phyloP scores from a whole-genome alignment of 2,113 vertebrate genomes.

The Pristiophorus japonicus region DNA sequence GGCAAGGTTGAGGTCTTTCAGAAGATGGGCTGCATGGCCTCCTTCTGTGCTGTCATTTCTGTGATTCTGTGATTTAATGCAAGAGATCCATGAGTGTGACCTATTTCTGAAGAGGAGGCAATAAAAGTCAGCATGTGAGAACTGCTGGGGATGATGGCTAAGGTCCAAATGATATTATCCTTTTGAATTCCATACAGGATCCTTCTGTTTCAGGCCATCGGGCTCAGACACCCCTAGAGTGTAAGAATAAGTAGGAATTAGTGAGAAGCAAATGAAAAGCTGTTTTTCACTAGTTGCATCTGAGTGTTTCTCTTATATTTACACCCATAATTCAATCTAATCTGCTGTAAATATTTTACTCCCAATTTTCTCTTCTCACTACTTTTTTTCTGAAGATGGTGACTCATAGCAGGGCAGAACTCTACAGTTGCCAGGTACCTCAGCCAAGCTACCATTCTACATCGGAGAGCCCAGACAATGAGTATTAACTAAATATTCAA shows the following conservation, averaged over 20 bases:
- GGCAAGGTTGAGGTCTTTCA: not conserved
- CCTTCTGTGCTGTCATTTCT: conserved; percentile 12
- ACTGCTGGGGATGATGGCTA: conserved; percentile 8
- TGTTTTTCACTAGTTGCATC: not conserved
- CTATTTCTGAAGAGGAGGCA: not conserved
- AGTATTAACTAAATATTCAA: not conserved
- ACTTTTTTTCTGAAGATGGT: not conserved
- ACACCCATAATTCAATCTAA: not conserved
- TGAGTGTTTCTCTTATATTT: not conserved
- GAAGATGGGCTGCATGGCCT: not conserved
- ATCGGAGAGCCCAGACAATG: not conserved
- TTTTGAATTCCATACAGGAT: conserved; percentile 5
- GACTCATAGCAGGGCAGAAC: not conserved
- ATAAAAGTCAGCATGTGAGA: conserved; percentile 2
- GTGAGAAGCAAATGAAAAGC: not conserved
- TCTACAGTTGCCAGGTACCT: not conserved
- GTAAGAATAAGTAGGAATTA: conserved; percentile 13
- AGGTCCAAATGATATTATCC: conserved; percentile 8
- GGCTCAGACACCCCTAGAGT: not conserved
- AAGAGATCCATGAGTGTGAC: not conserved
- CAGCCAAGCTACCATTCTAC: not conserved
- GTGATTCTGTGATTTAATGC: conserved; percentile 19
- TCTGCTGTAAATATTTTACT: not conserved
- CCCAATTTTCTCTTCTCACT: not conserved
- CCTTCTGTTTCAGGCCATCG: conserved; percentile 12